phyloP scores from a whole-genome alignment of 2,113 vertebrate genomes.

The Aspiorhynchus laticeps region DNA sequence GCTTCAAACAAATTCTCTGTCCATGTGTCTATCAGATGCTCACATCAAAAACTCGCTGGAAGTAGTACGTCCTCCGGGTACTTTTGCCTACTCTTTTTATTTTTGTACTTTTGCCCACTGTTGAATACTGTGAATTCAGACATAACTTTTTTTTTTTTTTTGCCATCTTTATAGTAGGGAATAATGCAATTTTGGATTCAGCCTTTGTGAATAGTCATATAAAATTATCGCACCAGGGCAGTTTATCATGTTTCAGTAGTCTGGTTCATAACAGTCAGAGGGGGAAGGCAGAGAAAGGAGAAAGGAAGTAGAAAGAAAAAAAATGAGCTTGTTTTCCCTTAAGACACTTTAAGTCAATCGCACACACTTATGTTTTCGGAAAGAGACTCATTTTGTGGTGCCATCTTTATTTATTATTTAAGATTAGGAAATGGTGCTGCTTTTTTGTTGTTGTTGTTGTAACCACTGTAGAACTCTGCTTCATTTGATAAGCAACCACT shows the following conservation, averaged over 20 bases:
- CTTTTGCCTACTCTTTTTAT: too few species aligned
- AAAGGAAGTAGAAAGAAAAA: constrained; percentile 2
- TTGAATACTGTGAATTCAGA: too few species aligned
- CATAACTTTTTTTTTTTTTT: too few species aligned
- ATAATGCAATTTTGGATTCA: too few species aligned
- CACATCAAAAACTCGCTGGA: too few species aligned
- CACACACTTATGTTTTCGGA: not conserved
- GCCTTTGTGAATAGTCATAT: too few species aligned
- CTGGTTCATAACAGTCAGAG: not conserved
- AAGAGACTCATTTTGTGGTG: constrained; percentile 10
- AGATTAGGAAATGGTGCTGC: not conserved
- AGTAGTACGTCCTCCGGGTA: too few species aligned
- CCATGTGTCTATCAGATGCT: too few species aligned
- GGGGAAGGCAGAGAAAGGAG: not conserved
- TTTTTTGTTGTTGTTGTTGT: not conserved
- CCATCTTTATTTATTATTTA: constrained; percentile 37
- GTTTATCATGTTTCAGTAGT: not conserved
- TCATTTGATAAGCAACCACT: not conserved
- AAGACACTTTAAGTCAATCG: not conserved
- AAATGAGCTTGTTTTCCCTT: not conserved
- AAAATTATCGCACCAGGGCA: not conserved
- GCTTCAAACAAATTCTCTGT: too few species aligned
- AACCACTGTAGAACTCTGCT: not conserved
- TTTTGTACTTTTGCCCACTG: too few species aligned
- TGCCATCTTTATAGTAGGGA: too few species aligned